phyloP scores from a whole-genome alignment of 2,888 invertebrate genomes.

The Lasius platythorax region DNA sequence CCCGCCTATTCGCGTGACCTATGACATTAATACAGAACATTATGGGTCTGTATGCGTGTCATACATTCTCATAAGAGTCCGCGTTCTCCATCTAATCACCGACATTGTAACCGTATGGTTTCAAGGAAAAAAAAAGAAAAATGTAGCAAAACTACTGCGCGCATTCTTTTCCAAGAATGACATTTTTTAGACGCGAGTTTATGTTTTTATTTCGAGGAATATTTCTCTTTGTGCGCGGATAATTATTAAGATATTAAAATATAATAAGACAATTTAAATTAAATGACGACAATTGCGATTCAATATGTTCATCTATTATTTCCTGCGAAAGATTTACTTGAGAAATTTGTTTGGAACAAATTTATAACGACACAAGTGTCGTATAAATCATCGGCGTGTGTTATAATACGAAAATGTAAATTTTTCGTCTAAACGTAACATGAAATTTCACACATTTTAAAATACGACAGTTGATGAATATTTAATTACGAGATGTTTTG shows the following conservation, averaged over 20 bases:
- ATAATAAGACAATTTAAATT: background rate
- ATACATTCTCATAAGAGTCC: conserved; percentile 55
- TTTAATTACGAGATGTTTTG: background rate
- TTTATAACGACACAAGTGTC: background rate
- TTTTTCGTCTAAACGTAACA: background rate
- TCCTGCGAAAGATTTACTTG: background rate
- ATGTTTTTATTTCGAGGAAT: background rate
- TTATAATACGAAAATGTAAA: background rate
- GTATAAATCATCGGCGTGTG: background rate
- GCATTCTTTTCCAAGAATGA: background rate
- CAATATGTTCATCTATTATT: background rate
- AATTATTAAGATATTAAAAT: background rate
- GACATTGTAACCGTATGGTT: conserved; percentile 64
- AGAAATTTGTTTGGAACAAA: background rate
- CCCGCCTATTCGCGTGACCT: conserved; percentile 70
- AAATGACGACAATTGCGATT: background rate
- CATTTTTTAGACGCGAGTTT: background rate
- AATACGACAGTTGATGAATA: background rate
- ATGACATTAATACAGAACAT: conserved; percentile 69
- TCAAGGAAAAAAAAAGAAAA: background rate
- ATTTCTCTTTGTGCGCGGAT: background rate
- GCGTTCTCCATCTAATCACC: conserved; percentile 65
- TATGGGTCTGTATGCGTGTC: conserved; percentile 68
- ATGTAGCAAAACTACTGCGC: background rate
- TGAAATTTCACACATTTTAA: background rate